A percentile compares a stretch with the other conserved stretches of the same genome.
Conservation (phyloP, 30 jellyfish, hydroid and myxozoan species). For the Hydractinia symbiolongicarpus region DNA sequence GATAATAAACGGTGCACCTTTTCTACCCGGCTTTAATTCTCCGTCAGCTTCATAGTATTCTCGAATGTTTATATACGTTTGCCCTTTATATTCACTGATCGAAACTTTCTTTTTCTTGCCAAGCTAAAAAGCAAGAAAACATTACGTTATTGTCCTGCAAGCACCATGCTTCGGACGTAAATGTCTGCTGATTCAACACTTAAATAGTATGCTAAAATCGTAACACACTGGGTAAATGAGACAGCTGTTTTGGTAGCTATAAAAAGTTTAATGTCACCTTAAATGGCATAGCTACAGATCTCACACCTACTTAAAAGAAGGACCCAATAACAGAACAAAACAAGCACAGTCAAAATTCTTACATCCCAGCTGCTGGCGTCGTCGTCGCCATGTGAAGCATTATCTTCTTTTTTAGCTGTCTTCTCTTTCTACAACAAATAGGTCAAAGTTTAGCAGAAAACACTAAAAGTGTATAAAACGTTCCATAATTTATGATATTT, state of each 20-base stretch:
- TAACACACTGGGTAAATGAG: no score
- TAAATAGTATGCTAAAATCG: no score
- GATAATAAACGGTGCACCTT: constrained; percentile 4
- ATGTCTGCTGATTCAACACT: no score
- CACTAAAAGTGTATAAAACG: no score
- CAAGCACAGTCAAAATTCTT: not conserved
- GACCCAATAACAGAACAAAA: no score
- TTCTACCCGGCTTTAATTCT: constrained; percentile 30
- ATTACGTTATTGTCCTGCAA: not conserved
- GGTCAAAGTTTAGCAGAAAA: no score
- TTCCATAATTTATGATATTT: no score
- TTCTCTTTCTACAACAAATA: constrained; percentile 5
- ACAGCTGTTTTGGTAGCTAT: no score
- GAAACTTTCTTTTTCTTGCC: constrained; percentile 61
- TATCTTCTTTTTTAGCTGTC: not conserved
- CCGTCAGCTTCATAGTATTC: constrained; percentile 73
- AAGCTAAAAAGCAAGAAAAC: constrained; percentile 38
- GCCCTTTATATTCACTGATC: constrained; percentile 57
- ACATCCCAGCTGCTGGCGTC: constrained; percentile 65
- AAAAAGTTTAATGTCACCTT: no score
- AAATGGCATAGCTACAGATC: no score
- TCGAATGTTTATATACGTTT: constrained; percentile 61
- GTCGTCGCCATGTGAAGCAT: constrained; percentile 21
- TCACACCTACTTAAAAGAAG: no score
- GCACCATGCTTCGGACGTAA: no score